Evolutionary conservation across 2,797 vertebrate genomes (phyloP).

Genomic region (Sparidentex hasta): DNA sequence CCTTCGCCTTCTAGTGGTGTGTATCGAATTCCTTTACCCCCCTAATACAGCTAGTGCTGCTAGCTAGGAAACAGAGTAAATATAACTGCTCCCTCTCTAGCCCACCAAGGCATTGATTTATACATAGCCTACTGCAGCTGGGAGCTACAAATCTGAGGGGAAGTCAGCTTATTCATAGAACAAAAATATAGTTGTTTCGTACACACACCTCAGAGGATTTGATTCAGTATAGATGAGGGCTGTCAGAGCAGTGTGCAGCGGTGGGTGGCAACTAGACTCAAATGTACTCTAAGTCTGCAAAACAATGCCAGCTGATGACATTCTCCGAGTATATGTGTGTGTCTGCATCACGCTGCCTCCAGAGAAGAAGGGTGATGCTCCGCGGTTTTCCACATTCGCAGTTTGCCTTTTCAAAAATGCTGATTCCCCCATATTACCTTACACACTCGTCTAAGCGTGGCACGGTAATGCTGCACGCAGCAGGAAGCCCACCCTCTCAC

Average conservation of each 20-base stretch:
- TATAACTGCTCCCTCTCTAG: conserved; percentile 81
- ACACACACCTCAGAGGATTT: conserved; percentile 78
- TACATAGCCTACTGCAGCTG: conserved; percentile 80
- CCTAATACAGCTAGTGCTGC: conserved; percentile 78
- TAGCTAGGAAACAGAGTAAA: conserved; percentile 84
- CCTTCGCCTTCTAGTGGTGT: conserved; percentile 76
- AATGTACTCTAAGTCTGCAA: conserved; percentile 54
- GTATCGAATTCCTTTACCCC: conserved; percentile 83
- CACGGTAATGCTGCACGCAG: conserved; percentile 54
- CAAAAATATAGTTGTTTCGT: conserved; percentile 81
- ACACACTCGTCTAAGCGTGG: conserved; percentile 24
- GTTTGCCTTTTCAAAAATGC: conserved; percentile 52
- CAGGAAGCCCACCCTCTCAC: conserved; percentile 54
- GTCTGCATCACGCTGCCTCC: conserved; percentile 29
- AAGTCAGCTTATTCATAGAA: conserved; percentile 83
- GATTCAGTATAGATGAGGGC: conserved; percentile 74
- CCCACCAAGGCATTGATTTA: conserved; percentile 85
- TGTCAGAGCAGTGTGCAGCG: conserved; percentile 67
- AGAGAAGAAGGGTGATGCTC: conserved; percentile 41
- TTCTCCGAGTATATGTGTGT: conserved; percentile 30
- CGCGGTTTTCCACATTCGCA: conserved; percentile 41
- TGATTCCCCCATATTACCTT: conserved; percentile 36
- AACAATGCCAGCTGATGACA: conserved; percentile 56
- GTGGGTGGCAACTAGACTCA: conserved; percentile 60
- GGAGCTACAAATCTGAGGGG: conserved; percentile 82